These are phyloP conservation scores for Drosophila glabriapex DNA, from an alignment of 2,888 invertebrate genomes.

Conservation along the genomic window DNA sequence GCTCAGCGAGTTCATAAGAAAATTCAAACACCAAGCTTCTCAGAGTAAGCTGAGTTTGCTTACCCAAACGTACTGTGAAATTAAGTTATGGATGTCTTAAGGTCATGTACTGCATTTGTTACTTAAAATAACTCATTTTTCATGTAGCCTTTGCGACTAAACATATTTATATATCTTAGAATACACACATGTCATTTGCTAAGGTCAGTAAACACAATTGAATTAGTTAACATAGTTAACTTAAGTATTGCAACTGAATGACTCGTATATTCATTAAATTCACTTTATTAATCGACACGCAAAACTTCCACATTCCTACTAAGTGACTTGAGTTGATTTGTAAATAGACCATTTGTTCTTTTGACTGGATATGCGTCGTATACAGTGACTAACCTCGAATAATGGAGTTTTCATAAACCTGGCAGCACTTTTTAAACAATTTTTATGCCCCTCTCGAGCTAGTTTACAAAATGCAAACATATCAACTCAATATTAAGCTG, in stretches of 20 bases:
- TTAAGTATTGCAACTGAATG: not conserved
- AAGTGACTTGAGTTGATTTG: not conserved
- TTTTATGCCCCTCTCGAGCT: not conserved
- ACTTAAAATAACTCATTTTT: no score
- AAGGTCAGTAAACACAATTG: not conserved
- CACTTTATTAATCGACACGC: not conserved
- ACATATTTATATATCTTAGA: not conserved
- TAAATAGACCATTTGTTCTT: not conserved
- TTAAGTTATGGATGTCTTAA: conserved; percentile 12
- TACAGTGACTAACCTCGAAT: not conserved
- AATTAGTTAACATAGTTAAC: not conserved
- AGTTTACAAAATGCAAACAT: conserved; percentile 14
- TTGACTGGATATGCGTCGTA: not conserved
- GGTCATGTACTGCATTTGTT: not conserved
- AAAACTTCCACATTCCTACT: not conserved
- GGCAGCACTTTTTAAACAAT: not conserved
- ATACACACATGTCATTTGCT: not conserved
- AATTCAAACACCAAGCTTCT: conserved; percentile 11
- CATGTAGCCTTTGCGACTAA: not conserved
- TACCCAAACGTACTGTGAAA: not conserved
- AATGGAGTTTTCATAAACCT: conserved; percentile 1
- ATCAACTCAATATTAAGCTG: conserved; percentile 31
- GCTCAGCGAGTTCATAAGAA: conserved; percentile 9
- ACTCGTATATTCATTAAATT: not conserved
- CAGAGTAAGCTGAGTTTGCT: not conserved